Conservation (phyloP, 2,888 invertebrate genomes). For the Ectobius pallidus region DNA sequence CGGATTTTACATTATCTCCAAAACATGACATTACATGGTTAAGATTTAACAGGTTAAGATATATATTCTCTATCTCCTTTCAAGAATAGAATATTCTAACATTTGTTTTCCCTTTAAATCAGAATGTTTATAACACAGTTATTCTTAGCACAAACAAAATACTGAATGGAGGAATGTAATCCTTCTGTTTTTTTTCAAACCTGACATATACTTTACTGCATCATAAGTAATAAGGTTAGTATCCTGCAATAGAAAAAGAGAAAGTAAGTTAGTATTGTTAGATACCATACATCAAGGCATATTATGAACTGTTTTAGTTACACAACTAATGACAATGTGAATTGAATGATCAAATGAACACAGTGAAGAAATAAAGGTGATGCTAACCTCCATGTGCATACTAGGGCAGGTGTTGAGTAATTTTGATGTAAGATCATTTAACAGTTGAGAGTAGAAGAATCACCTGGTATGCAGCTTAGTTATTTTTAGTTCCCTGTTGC, state of each 20-base stretch:
- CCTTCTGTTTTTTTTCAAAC: slow-evolving; percentile 30
- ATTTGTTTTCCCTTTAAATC: slow-evolving; percentile 28
- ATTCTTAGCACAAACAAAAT: slow-evolving; percentile 39
- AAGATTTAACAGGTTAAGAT: slow-evolving; percentile 34
- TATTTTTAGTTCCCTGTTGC: no score
- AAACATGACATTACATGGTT: slow-evolving; percentile 32
- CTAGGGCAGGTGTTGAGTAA: no score
- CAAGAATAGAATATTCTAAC: slow-evolving; percentile 38
- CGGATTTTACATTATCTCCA: slow-evolving; percentile 33
- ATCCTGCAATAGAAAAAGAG: slow-evolving; percentile 29
- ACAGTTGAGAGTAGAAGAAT: no score
- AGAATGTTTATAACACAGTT: slow-evolving; percentile 41
- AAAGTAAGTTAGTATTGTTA: not conserved
- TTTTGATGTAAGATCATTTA: no score
- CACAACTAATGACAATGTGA: no score
- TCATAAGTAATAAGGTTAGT: slow-evolving; percentile 6
- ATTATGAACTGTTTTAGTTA: no score
- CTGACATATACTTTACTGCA: slow-evolving; percentile 32
- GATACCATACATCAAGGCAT: no score
- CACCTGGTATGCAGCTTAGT: no score
- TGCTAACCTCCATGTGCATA: no score
- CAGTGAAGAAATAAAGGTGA: no score
- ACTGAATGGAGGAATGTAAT: slow-evolving; percentile 34
- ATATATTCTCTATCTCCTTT: slow-evolving; percentile 29
- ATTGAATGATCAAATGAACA: no score